phyloP scores from a whole-genome alignment of 2,888 invertebrate genomes.

The Phyllotreta cruciferae region DNA sequence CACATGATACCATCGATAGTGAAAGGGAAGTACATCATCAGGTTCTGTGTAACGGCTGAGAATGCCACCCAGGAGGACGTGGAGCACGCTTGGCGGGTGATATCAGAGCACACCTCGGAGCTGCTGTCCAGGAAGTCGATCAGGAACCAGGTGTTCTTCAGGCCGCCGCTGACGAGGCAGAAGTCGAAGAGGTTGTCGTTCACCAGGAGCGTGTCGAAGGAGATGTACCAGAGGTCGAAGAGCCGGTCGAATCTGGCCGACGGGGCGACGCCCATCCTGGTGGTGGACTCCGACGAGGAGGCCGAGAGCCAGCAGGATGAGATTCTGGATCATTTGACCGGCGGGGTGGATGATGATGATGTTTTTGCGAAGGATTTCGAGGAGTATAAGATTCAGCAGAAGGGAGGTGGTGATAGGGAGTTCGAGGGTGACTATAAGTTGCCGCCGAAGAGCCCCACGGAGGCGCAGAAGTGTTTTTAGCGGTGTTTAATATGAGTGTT shows the following conservation, averaged over 20 bases:
- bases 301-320: constrained; percentile 41
- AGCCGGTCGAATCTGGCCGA: constrained; percentile 64
- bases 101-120: constrained; percentile 67
- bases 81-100: constrained; percentile 70
- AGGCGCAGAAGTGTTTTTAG: constrained; percentile 34
- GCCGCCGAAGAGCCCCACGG: constrained; percentile 39
- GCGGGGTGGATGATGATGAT: constrained; percentile 43
- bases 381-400: constrained; percentile 43
- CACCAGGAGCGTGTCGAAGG: constrained; percentile 65
- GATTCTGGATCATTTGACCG: constrained; percentile 47
- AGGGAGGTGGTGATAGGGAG: constrained; percentile 41
- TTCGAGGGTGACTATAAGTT: constrained; percentile 43
- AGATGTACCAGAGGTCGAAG: constrained; percentile 62
- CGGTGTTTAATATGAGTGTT: constrained; percentile 14
- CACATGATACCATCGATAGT: constrained; percentile 88
- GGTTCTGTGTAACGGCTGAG: constrained; percentile 84
- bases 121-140: constrained; percentile 61
- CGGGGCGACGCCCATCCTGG: constrained; percentile 65
- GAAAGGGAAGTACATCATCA: constrained; percentile 73
- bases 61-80: constrained; percentile 78
- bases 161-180: constrained; percentile 62
- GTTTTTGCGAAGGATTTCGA: constrained; percentile 47
- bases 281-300: constrained; percentile 60
- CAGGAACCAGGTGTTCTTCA: constrained; percentile 58
- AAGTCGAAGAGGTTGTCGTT: constrained; percentile 66